Percentiles rank a stretch among this genome's conserved stretches.
phyloP scores from a whole-genome alignment of 2,113 vertebrate species.

The Xenopus tropicalis region UCB_Xtro_10.0 CM004443.2:135246001-135246500 shows the following conservation, averaged over 20 bases:
- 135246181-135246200: constrained; percentile 18
- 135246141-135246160: constrained; percentile 27
- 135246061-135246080: neutral
- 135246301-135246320: constrained; percentile 39
- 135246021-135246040: neutral
- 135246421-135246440: too few species aligned
- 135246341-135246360: constrained; percentile 32
- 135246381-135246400: too few species aligned
- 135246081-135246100: neutral
- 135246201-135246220: constrained; percentile 33
- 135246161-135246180: constrained; percentile 23
- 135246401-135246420: too few species aligned
- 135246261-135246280: constrained; percentile 43
- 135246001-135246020: neutral
- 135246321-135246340: constrained; percentile 17
- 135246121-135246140: neutral
- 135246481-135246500: too few species aligned
- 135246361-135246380: constrained; percentile 27
- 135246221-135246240: constrained; percentile 46
- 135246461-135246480: too few species aligned
- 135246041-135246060: neutral
- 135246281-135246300: constrained; percentile 39
- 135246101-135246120: neutral
- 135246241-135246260: constrained; percentile 41
- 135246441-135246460: too few species aligned